A percentile compares a stretch with the other conserved stretches of the same genome.
These are phyloP conservation scores for Diploptera punctata DNA, from an alignment of 2,888 invertebrate genomes.

Conservation along the genomic window DNA sequence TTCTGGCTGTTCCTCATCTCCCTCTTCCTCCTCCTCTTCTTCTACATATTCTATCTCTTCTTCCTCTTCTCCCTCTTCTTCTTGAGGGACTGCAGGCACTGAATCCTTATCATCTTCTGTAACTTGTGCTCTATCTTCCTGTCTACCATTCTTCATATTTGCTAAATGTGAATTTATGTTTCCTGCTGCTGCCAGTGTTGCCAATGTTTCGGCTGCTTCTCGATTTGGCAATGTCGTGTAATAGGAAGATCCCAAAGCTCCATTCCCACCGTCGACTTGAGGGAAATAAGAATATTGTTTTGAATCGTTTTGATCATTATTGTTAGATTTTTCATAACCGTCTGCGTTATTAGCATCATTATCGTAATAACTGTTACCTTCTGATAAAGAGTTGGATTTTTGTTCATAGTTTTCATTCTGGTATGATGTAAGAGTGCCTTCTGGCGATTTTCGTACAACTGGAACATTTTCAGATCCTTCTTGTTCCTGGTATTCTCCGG, in stretches of 20 bases:
- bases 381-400: neutral
- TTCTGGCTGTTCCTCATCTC: conserved; percentile 48
- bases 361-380: conserved; percentile 8
- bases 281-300: neutral
- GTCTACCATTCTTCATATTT: conserved; percentile 39
- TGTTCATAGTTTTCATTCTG: neutral
- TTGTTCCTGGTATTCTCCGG: neutral
- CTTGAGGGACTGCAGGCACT: conserved; percentile 46
- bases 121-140: conserved; percentile 30
- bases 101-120: conserved; percentile 45
- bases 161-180: conserved; percentile 56
- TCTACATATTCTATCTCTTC: conserved; percentile 47
- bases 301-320: neutral
- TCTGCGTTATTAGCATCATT: neutral
- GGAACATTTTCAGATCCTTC: conserved; percentile 22
- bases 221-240: conserved; percentile 68
- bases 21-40: conserved; percentile 47
- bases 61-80: conserved; percentile 47
- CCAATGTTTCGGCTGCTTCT: conserved; percentile 66
- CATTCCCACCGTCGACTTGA: neutral
- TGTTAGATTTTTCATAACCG: conserved; percentile 1
- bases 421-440: neutral
- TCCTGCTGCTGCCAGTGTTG: conserved; percentile 64
- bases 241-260: conserved; percentile 46
- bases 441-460: conserved; percentile 7